These are phyloP conservation scores for Heteromormyrus szaboi DNA, from an alignment of 2,797 vertebrate species.

Conservation along the genomic window DNA sequence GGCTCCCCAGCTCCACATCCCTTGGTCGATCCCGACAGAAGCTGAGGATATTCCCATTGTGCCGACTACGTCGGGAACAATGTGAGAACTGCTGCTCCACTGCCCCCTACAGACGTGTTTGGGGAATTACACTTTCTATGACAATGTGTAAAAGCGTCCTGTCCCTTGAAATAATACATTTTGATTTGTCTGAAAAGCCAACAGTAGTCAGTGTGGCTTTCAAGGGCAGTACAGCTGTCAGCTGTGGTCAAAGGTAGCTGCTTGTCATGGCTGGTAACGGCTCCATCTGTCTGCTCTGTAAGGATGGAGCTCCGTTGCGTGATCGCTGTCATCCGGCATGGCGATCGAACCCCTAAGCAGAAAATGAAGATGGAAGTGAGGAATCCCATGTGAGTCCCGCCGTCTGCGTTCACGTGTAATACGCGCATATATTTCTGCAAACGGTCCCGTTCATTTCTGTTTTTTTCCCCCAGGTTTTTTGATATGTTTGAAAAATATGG, in stretches of 20 bases:
- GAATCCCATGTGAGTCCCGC: constrained; percentile 72
- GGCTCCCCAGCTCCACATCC: constrained; percentile 95
- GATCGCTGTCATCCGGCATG: constrained; percentile 92
- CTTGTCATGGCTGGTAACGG: neutral
- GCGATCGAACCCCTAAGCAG: constrained; percentile 94
- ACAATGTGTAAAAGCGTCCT: neutral
- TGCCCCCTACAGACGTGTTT: neutral
- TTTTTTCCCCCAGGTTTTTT: constrained; percentile 75
- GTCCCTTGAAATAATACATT: neutral
- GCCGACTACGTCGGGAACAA: constrained; percentile 95
- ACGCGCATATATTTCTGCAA: neutral
- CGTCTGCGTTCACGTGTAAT: neutral
- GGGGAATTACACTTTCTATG: neutral
- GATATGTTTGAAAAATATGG: constrained; percentile 92
- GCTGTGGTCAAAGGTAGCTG: neutral
- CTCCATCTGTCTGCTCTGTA: neutral
- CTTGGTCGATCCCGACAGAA: constrained; percentile 96
- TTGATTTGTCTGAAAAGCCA: neutral
- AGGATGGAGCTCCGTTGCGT: constrained; percentile 99
- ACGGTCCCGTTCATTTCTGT: neutral
- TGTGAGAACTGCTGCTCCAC: constrained; percentile 59
- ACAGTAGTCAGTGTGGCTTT: neutral
- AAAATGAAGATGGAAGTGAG: constrained; percentile 99
- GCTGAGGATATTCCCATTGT: constrained; percentile 98
- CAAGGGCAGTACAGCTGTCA: neutral